Evolutionary conservation across 1,140 invertebrate species (phyloP).

Genomic region (Armadillidium nasatum): DNA sequence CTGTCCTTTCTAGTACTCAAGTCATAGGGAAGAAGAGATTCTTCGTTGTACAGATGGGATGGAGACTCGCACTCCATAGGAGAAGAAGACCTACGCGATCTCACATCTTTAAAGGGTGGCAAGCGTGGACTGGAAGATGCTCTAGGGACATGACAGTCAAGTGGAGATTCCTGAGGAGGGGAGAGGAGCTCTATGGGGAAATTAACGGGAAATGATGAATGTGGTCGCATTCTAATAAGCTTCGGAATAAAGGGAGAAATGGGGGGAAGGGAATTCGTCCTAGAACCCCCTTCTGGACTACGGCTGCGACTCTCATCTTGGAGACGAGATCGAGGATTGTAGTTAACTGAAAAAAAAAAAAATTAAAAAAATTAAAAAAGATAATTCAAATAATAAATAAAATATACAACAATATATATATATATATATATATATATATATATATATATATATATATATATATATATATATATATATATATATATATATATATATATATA

Average conservation of each 20-base stretch:
- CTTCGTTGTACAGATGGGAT: not conserved
- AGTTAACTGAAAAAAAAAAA: not conserved
- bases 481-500: too few relatives aligned
- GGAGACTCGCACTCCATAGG: not conserved
- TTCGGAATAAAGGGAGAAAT: not conserved
- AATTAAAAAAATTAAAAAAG: too few relatives aligned
- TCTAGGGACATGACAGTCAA: not conserved
- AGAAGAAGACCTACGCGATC: not conserved
- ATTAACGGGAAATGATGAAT: too few relatives aligned
- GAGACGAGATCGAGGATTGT: not conserved
- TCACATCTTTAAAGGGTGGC: not conserved
- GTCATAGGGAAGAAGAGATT: not conserved
- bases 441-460: too few relatives aligned
- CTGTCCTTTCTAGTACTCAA: not conserved
- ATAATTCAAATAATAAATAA: too few relatives aligned
- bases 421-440: too few relatives aligned
- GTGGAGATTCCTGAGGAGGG: too few relatives aligned
- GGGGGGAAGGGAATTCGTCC: not conserved
- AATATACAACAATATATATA: too few relatives aligned
- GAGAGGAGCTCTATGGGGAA: too few relatives aligned
- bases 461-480: too few relatives aligned
- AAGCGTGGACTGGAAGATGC: not conserved
- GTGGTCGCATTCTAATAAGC: not conserved
- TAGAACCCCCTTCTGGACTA: not conserved
- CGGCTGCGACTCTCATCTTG: conserved; percentile 4